Percentiles rank a stretch among this genome's conserved stretches.
These are phyloP conservation scores for Saturnia pavonia DNA, from an alignment of 2,888 invertebrate species.

Conservation along the genomic window DNA sequence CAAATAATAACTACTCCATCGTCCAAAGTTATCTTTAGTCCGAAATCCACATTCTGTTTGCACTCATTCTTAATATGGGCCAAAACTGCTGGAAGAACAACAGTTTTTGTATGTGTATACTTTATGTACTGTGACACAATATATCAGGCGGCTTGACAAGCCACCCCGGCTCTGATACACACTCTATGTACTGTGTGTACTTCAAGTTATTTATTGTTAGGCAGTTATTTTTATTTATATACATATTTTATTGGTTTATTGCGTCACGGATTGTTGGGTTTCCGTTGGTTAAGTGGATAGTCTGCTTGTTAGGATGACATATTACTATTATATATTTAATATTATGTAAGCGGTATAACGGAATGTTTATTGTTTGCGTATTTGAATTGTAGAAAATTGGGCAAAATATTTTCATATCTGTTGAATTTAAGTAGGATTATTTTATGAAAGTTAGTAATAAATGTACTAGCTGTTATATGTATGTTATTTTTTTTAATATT, in stretches of 20 bases:
- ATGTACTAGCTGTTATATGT: too few relatives aligned
- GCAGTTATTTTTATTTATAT: conserved; percentile 75
- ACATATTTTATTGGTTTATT: conserved; percentile 75
- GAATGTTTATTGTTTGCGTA: background rate
- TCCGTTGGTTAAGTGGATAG: conserved; percentile 23
- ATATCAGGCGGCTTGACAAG: conserved; percentile 69
- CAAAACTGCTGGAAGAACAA: conserved; percentile 81
- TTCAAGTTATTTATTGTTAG: conserved; percentile 62
- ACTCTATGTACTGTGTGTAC: conserved; percentile 53
- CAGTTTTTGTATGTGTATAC: conserved; percentile 80
- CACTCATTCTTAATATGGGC: conserved; percentile 81
- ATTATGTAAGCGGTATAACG: background rate
- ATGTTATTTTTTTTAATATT: too few relatives aligned
- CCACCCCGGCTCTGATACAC: conserved; percentile 73
- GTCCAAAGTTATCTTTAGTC: conserved; percentile 39
- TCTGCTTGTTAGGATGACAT: conserved; percentile 14
- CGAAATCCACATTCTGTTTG: conserved; percentile 79
- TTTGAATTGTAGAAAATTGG: background rate
- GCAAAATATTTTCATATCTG: background rate
- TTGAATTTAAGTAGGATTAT: background rate
- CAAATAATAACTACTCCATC: conserved; percentile 47
- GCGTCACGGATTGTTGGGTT: conserved; percentile 67
- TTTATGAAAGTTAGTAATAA: background rate
- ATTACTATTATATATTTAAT: background rate
- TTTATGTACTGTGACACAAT: conserved; percentile 80